Evolutionary conservation across 2,113 vertebrate species (phyloP), one percentile per base, ranked within the genome.

Genomic region (Petroica traversi): DNA sequence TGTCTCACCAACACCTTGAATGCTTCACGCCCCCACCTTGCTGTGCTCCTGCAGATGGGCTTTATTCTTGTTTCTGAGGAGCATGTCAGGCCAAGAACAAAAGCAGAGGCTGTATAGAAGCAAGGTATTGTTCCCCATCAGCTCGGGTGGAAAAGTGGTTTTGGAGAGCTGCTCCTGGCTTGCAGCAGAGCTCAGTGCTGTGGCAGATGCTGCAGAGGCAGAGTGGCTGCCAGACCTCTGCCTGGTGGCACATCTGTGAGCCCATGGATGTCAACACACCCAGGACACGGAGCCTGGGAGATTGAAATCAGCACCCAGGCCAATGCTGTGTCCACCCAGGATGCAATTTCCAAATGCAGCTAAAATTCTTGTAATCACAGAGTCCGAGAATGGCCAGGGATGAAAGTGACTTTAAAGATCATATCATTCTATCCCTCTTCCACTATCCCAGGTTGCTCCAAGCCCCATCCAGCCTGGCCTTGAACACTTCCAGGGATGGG

Each of bases 11-110:
- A 28, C 11, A 31, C 69, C 14, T 72, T 51, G 79, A 95, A 79
- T 48, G 85, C 71, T 55, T 40, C n/a, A 20, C 4, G 28, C 85
- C 81, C 72, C 66, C 15, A 14, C 64, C 90, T 95, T 36, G 83
- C 43, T 85, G 72, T 7, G 48, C 87, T 87, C 88, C 89, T 1
- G 11, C 74, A 90, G 88, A 93, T 14, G 88, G 93, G 73, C 71
- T 97, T 97, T 98, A 73, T 94, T 95, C 84, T 86, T 34, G 40
- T 58, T 82, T 78, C 72, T 82, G 86, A 40, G 49, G 22, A 78
- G 74, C 36, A 23, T 8, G 1, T 58, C 29, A 2, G 84, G 79
- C 57, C 8, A 33, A 71, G 86, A 97, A 95, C 96, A 97, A 97
- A 97, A 83, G 90, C 84, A 36, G 31, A 84, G 54, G 12, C 73